phyloP scores from a whole-genome alignment of 2,113 vertebrate genomes.

The Dromas ardeola region DNA sequence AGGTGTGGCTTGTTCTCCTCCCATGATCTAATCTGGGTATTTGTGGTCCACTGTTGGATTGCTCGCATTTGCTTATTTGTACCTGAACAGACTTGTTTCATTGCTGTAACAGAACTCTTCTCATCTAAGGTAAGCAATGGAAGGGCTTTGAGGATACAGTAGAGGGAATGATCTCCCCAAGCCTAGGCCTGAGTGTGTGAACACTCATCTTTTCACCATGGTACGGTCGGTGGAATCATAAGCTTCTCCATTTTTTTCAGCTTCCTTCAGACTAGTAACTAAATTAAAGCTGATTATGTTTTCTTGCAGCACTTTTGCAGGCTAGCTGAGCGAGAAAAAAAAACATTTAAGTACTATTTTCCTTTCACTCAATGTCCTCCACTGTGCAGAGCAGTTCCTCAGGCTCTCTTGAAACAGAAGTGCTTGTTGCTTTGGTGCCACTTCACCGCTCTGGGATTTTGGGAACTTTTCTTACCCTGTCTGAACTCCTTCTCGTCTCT shows the following conservation, averaged over 20 bases:
- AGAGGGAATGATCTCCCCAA: not conserved
- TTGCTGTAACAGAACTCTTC: not conserved
- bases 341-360: not conserved
- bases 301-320: not conserved
- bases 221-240: not conserved
- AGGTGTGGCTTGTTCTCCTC: not conserved
- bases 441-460: not conserved
- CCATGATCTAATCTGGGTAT: not conserved
- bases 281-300: not conserved
- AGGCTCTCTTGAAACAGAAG: not conserved
- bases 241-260: not conserved
- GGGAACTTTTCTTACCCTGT: not conserved
- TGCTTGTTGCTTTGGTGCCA: not conserved
- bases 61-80: accelerated
- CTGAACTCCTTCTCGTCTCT: not conserved
- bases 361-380: not conserved
- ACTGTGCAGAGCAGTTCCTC: not conserved
- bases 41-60: not conserved
- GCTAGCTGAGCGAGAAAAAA: not conserved
- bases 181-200: not conserved
- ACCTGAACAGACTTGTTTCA: not conserved
- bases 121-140: accelerated
- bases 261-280: not conserved
- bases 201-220: not conserved
- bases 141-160: not conserved